phyloP scores from a whole-genome alignment of 37 sponge, comb jelly and placozoan species.

The Aplysina aerophoba region DNA sequence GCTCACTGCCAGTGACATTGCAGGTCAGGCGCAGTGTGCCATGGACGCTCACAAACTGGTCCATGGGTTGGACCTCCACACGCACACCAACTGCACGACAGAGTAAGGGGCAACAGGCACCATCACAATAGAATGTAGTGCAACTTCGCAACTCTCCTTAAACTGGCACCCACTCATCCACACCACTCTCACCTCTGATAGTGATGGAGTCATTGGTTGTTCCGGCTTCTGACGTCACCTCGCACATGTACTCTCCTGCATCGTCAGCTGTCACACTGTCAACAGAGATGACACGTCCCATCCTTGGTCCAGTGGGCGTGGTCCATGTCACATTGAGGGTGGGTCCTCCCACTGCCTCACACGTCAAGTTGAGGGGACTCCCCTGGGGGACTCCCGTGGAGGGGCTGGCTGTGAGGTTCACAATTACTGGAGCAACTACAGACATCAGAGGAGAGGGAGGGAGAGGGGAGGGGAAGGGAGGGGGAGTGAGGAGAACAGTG shows the following conservation, averaged over 20 bases:
- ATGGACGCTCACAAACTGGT: background rate
- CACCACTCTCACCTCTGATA: background rate
- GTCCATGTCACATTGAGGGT: too few species aligned
- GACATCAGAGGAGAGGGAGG: too few species aligned
- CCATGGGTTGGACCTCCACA: background rate
- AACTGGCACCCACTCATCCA: too few species aligned
- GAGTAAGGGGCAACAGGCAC: too few species aligned
- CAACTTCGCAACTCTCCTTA: too few species aligned
- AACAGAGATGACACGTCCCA: background rate
- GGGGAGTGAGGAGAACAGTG: too few species aligned
- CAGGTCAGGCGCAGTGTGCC: conserved; percentile 2
- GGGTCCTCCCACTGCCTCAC: conserved; percentile 62
- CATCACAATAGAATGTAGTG: too few species aligned
- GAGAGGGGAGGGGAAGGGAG: too few species aligned
- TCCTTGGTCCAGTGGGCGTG: too few species aligned
- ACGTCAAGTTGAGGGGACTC: conserved; percentile 27
- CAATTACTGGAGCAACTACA: too few species aligned
- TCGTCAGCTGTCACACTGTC: conserved; percentile 1
- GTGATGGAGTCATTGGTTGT: background rate
- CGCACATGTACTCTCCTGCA: conserved; percentile 71
- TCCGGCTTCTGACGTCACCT: conserved; percentile 67
- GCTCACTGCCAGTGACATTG: background rate
- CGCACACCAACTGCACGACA: conserved; percentile 21
- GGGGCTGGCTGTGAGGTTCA: conserved; percentile 11
- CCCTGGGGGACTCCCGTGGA: background rate